phyloP scores from a whole-genome alignment of 2,113 vertebrate species.

The Collichthys lucidus region DNA sequence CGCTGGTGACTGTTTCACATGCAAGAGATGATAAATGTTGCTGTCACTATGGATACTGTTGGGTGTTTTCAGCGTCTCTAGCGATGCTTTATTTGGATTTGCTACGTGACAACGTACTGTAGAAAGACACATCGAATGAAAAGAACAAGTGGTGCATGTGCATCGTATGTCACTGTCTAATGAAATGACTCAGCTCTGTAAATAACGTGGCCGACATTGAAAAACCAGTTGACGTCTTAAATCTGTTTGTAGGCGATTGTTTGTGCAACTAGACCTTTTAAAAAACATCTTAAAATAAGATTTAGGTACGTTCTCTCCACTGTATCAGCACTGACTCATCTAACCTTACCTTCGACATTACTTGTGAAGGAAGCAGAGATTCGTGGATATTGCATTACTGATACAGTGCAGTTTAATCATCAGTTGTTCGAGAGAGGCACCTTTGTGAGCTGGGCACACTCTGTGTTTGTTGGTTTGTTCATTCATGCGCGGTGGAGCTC shows the following conservation, averaged over 20 bases:
- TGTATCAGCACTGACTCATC: not conserved
- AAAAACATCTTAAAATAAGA: not conserved
- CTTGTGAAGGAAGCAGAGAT: not conserved
- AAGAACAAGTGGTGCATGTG: not conserved
- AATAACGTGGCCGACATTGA: conserved; percentile 13
- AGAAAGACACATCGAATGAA: not conserved
- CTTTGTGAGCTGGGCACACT: not conserved
- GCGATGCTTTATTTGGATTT: conserved; percentile 10
- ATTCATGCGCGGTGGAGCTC: conserved; percentile 34
- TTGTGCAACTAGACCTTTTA: not conserved
- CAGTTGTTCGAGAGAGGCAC: not conserved
- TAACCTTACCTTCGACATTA: not conserved
- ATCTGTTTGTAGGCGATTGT: not conserved
- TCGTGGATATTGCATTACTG: not conserved
- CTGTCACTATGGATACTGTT: not conserved
- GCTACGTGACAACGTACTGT: not conserved
- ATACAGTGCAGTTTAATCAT: conserved; percentile 16
- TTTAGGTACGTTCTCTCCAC: not conserved
- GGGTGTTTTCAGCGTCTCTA: not conserved
- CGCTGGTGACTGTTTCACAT: not conserved
- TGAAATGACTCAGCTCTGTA: not conserved
- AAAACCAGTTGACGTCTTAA: not conserved
- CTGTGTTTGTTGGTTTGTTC: conserved; percentile 38
- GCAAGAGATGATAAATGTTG: conserved; percentile 20
- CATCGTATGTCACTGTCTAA: not conserved